Evolutionary conservation across 2,113 vertebrate species (phyloP).

Genomic region (Empidonax alnorum): DNA sequence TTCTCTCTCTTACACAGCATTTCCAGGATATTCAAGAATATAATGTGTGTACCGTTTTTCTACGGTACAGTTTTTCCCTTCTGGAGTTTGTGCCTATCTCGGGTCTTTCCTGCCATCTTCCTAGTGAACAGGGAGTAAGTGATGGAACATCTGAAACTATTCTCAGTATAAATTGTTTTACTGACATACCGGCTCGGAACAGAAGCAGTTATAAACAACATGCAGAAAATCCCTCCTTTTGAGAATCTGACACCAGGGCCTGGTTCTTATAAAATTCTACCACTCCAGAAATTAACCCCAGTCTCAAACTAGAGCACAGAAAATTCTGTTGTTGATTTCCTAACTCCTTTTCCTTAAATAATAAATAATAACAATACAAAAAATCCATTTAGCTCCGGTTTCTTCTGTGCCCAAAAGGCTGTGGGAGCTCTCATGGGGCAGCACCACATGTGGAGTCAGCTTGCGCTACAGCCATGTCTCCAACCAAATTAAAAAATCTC

Average conservation of each 20-base stretch:
- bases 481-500: slow-evolving; percentile 16
- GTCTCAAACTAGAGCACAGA: neutral
- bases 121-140: neutral
- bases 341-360: neutral
- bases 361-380: neutral
- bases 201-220: slow-evolving; percentile 24
- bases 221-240: slow-evolving; percentile 34
- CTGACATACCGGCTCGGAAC: slow-evolving; percentile 21
- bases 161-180: neutral
- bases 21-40: neutral
- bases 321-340: neutral
- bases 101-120: neutral
- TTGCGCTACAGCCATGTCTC: neutral
- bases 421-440: neutral
- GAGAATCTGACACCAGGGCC: slow-evolving; percentile 22
- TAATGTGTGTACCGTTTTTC: neutral
- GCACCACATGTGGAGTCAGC: neutral
- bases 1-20: neutral
- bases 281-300: slow-evolving; percentile 18
- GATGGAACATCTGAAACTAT: slow-evolving; percentile 19
- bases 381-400: neutral
- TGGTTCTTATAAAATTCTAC: slow-evolving; percentile 10
- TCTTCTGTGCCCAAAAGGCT: neutral
- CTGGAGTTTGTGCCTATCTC: neutral
- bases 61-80: neutral